Percentiles rank a stretch among this genome's conserved stretches.
Conservation (phyloP, 2,797 vertebrate species). For the Bradypus variegatus region DNA sequence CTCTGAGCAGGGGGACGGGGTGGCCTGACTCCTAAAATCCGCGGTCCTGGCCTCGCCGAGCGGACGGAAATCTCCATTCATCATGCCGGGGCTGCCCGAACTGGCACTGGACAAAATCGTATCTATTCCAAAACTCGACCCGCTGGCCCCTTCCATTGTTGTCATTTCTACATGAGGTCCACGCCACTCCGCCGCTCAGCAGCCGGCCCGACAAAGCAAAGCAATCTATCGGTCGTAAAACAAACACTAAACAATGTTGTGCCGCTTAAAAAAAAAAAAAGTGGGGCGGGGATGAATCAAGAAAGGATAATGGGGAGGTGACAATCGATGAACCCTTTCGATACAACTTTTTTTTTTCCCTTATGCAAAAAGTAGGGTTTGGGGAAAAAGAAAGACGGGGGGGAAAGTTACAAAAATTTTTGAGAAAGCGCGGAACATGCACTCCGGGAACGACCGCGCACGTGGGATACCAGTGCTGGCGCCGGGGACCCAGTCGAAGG, state of each 20-base stretch:
- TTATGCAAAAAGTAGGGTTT: conserved; percentile 10
- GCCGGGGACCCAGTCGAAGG: background rate
- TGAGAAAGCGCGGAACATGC: background rate
- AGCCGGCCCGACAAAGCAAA: conserved; percentile 34
- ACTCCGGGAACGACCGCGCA: conserved; percentile 20
- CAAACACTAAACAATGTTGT: conserved; percentile 36
- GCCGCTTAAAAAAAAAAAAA: background rate
- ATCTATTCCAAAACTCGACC: conserved; percentile 98
- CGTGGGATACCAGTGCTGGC: conserved; percentile 44
- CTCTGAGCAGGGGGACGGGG: conserved; percentile 94
- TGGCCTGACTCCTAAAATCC: conserved; percentile 92
- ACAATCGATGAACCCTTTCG: conserved; percentile 44
- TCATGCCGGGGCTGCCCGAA: conserved; percentile 85
- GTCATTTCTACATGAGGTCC: conserved; percentile 76
- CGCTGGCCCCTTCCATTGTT: conserved; percentile 94
- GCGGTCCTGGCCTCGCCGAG: conserved; percentile 83
- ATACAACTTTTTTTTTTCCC: conserved; percentile 39
- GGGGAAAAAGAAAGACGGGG: conserved; percentile 28
- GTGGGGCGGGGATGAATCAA: background rate
- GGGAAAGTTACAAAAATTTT: conserved; percentile 39
- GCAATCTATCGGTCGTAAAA: conserved; percentile 43
- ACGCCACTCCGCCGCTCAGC: conserved; percentile 69
- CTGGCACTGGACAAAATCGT: conserved; percentile 91
- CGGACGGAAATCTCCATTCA: conserved; percentile 92
- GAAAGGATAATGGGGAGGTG: background rate